Base-by-base conservation (phyloP, 2,113 vertebrate species). In the Ophiodon elongatus region DNA sequence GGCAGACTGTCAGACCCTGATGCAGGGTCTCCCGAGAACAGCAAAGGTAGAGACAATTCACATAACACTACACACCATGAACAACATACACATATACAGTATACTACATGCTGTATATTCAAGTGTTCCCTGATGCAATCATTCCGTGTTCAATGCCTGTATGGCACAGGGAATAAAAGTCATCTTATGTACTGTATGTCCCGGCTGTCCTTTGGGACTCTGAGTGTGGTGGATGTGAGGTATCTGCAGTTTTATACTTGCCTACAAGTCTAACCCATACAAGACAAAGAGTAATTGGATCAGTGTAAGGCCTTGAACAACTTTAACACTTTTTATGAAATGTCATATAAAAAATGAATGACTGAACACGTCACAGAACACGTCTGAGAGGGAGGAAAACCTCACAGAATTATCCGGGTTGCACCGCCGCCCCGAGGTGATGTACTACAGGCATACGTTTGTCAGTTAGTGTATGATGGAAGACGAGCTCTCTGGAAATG, bases 401-500 rank as follows among this genome's bases (percentile, higher is more conserved):
- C 39, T 1, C 56, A 52, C 59, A 43, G 4, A 4, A 56, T 60
- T 78, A 54, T 23, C 41, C 67, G 69, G 33, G 71, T 75, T 82
- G 68, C 33, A 11, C 5, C 73, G 19, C 10, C 62, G 64, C 37
- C 76, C 69, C 0, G 1, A 33, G 75, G 33, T 56, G 57, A 78
- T 76, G 45, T 23, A 52, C 50, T 23, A 52, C 47, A 71, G 72
- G 45, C 57, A 72, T 63, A 57, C 73, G 72, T 75, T 67, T 65
- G 75, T 76, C 64, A 39, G 37, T 75, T 73, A 69, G 4, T 52
- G 37, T 64, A 37, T 79, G 82, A 84, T 84, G 78, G 78, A 84
- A 70, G 75, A 84, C 70, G 68, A 79, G 66, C 62, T 63, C 17
- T 39, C 37, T 76, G 62, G 29, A 81, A 66, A 69, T 57, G 1